Evolutionary conservation across 35 echinoderm and acorn worm species (phyloP).

Genomic region (Eucidaris tribuloides): DNA sequence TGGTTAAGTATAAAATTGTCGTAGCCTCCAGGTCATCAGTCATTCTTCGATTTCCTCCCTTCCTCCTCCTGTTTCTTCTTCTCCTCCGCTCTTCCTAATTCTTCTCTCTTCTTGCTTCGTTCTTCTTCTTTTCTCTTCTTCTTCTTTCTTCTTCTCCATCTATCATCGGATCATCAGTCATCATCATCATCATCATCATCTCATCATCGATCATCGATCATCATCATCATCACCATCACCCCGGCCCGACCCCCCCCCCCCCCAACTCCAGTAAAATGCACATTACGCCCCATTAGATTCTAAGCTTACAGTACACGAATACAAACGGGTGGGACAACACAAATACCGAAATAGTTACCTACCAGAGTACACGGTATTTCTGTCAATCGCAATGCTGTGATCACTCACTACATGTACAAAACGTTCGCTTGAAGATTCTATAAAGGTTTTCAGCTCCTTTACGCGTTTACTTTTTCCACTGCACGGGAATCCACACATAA

Average conservation of each 20-base stretch:
- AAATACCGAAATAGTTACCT: not conserved
- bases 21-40: too few relatives aligned
- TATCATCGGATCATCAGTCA: too few relatives aligned
- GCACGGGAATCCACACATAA: constrained; percentile 69
- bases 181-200: too few relatives aligned
- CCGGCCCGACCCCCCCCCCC: not conserved
- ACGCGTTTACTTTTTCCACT: constrained; percentile 76
- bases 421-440: constrained; percentile 39
- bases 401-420: constrained; percentile 41
- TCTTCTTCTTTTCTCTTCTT: too few relatives aligned
- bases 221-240: not conserved
- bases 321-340: not conserved
- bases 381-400: constrained; percentile 31
- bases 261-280: not conserved
- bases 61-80: too few relatives aligned
- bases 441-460: constrained; percentile 32
- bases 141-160: too few relatives aligned
- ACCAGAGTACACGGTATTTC: constrained; percentile 72
- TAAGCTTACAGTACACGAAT: not conserved
- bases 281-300: not conserved
- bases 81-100: too few relatives aligned
- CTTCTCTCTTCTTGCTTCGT: too few relatives aligned
- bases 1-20: too few relatives aligned
- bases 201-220: not conserved
- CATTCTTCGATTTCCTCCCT: too few relatives aligned